phyloP scores from a whole-genome alignment of 2,797 vertebrate species.

The Balearica regulorum region DNA sequence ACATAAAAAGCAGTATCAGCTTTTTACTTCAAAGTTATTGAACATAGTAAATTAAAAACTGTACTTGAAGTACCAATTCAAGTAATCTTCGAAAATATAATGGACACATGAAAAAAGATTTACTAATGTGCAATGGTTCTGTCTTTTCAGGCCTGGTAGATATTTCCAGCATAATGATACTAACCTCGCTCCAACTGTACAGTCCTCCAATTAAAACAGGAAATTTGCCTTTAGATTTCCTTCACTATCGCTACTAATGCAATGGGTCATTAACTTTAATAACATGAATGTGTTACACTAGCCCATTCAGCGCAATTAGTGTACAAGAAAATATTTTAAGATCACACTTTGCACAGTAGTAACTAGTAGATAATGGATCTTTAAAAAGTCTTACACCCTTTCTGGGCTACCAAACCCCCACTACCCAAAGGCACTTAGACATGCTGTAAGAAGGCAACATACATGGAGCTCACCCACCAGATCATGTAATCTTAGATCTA shows the following conservation, averaged over 20 bases:
- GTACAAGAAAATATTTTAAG: slow-evolving; percentile 17
- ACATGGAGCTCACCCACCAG: not conserved
- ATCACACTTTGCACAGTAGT: not conserved
- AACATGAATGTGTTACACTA: not conserved
- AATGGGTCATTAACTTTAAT: slow-evolving; percentile 41
- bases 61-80: not conserved
- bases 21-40: not conserved
- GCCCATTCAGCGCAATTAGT: slow-evolving; percentile 37
- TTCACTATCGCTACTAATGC: slow-evolving; percentile 28
- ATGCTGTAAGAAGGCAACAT: not conserved
- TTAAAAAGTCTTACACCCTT: not conserved
- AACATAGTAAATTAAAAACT: slow-evolving; percentile 17
- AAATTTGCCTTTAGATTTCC: slow-evolving; percentile 27
- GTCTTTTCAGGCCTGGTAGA: not conserved
- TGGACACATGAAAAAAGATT: not conserved
- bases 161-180: not conserved
- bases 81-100: slow-evolving; percentile 6
- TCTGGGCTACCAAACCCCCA: not conserved
- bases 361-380: not conserved
- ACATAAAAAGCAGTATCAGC: not conserved
- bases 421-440: not conserved
- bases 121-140: not conserved
- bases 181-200: not conserved
- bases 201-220: slow-evolving; percentile 38
- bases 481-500: not conserved